phyloP scores from a whole-genome alignment of 2,113 vertebrate genomes.

The Emydocephalus ijimae region DNA sequence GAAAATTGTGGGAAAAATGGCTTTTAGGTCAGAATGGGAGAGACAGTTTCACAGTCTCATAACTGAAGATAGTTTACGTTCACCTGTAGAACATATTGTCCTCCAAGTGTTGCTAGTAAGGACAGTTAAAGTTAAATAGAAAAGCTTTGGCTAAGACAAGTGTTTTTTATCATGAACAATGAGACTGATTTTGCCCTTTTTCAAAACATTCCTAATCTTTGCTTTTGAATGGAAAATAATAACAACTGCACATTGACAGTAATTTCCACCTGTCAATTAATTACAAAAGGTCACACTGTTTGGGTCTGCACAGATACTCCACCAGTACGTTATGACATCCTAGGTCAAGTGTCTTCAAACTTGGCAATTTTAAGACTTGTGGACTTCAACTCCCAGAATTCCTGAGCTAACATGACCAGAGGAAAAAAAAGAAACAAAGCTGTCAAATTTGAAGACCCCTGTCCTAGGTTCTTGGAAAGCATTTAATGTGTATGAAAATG shows the following conservation, averaged over 20 bases:
- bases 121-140: conserved; percentile 16
- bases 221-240: neutral
- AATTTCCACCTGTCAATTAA: too few species aligned
- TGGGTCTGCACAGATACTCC: too few species aligned
- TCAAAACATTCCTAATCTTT: neutral
- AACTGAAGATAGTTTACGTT: neutral
- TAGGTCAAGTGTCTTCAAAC: too few species aligned
- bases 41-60: neutral
- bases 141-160: neutral
- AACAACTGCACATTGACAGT: neutral
- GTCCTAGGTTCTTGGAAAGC: too few species aligned
- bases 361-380: too few species aligned
- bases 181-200: neutral
- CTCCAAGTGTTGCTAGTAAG: conserved; percentile 29
- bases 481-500: too few species aligned
- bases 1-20: neutral
- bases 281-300: too few species aligned
- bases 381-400: too few species aligned
- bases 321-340: too few species aligned
- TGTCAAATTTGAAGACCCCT: too few species aligned
- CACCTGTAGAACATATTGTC: conserved; percentile 23
- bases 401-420: too few species aligned
- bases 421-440: too few species aligned
- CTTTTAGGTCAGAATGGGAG: neutral
- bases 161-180: neutral